Base-by-base conservation (phyloP, 2,113 vertebrate species). In the Ariopsis seemanni region DNA sequence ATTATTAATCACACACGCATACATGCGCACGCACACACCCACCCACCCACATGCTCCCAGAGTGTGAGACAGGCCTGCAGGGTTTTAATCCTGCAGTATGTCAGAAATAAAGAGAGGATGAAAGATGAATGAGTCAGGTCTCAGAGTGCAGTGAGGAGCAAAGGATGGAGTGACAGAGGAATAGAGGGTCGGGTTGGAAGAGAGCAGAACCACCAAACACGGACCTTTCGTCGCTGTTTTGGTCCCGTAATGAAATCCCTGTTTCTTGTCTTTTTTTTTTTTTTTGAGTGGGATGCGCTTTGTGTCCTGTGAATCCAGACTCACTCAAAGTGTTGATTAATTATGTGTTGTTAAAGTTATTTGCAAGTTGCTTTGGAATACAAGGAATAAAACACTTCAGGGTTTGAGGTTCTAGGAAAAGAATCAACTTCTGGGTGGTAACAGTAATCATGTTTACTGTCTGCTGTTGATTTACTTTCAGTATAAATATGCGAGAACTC, bases 61-160 rank as follows among this genome's bases (percentile, higher is more conserved):
- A 81, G 55, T 53, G 50, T 22, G 42, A 83, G n/a, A 57, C 27
- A 58, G 72, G 27, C 58, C 77, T 81, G 84, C 50, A 50, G 78
- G 84, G 20, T 42, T 58, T 72, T 87, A 86, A 87, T 87, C 82
- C 80, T 15, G 69, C 88, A 84, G 65, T 25, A 53, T 87, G 85
- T 87, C 75, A 89, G 81, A 63, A 80, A 67, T n/a, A 14, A 79
- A 25, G 53, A 83, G 86, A 91, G 90, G 88, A 92, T 89, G 88
- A 86, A 85, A 90, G 84, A 86, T 71, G 42, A 75, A 89, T 89
- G 85, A 72, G 48, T 42, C 60, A 82, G 83, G 69, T 82, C 84
- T 86, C 17, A 1, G 25, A 34, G n/a, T 84, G 65, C 48, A 72
- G 75, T 20, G 22, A 34, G 27, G 17, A 75, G n/a, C 25, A n/a